Base-by-base conservation (phyloP, 2,888 invertebrate genomes). In the Cheilosia variabilis region DNA sequence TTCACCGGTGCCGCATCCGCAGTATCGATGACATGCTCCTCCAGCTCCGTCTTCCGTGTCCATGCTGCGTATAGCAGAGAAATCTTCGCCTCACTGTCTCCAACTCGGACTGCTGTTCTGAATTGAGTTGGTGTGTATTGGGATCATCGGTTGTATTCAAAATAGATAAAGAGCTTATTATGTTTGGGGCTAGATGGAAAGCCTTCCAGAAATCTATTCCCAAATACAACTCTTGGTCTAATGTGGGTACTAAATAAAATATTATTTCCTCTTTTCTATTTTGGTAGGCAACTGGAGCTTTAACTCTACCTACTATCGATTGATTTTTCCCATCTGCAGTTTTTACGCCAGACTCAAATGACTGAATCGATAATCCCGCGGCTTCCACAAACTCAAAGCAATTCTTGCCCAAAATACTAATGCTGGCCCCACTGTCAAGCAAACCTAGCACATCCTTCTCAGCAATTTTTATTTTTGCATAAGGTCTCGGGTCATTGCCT, bases 1-100 rank as follows among this genome's bases (percentile, higher is more conserved):
- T 87, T 88, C 10, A 83, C 47, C 1, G 86, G 83, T 7, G 50
- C 47, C 2, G 83, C 63, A 9, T 71, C 78, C 6, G 84, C 27
- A 27, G 27, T 27, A 27, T 27, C 27, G 27, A 27, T 27, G 27
- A 27, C 27, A 27, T 27, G 87, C n/a, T 63, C 57, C 13, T 69
- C 55, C 9, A 34, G 9, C 9, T 15, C n/a, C 27, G 55, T 66
- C 13, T 55, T 43, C 9, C 68, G 27, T 78, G 52, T 0, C 78
- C 83, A 13, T 69, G n/a, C n/a, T 57, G 22, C 10, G 72, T 41
- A 19, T 5, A 81, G 7, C 43, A 45, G 0, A n/a, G 27, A 57
- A 68, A 62, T 10, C 2, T 17, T 2, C 24, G 43, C 13, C 31
- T 65, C 19, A 47, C 37, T 19, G n/a, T 24, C 13, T 34, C 45